Evolutionary conservation across 2,797 vertebrate genomes (phyloP).

Genomic region (Smutsia temminckii): DNA sequence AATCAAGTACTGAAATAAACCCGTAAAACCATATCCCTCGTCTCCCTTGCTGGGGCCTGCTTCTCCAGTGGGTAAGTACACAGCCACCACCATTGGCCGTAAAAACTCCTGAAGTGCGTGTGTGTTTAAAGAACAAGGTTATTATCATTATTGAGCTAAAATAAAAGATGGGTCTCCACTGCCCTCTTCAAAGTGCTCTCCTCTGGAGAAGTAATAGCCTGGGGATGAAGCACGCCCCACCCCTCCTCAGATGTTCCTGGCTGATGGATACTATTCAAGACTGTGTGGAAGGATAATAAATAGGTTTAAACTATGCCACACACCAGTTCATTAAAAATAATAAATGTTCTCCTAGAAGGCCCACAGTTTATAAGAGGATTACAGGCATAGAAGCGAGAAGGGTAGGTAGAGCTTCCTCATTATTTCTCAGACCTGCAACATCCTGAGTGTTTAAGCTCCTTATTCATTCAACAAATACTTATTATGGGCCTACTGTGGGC

Average conservation of each 20-base stretch:
- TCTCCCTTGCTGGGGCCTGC: neutral
- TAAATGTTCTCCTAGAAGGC: conserved; percentile 67
- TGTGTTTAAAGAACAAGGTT: neutral
- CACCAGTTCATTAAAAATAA: conserved; percentile 79
- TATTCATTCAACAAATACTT: conserved; percentile 4
- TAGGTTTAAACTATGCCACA: conserved; percentile 70
- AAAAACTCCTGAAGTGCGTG: neutral
- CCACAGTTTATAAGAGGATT: conserved; percentile 60
- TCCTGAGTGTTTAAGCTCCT: neutral
- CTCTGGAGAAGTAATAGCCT: conserved; percentile 34
- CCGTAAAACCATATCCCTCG: neutral
- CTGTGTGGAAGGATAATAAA: conserved; percentile 77
- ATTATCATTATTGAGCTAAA: conserved; percentile 28
- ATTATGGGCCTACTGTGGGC: neutral
- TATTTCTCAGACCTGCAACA: neutral
- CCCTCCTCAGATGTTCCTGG: conserved; percentile 55
- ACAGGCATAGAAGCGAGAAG: neutral
- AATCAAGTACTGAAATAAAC: neutral
- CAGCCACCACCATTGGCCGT: neutral
- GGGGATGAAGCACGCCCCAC: neutral
- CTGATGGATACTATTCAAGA: conserved; percentile 31
- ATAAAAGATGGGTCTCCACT: conserved; percentile 17
- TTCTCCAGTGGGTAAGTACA: neutral
- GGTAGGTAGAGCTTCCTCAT: neutral
- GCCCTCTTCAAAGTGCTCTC: conserved; percentile 40